Percentiles rank a stretch among this genome's conserved stretches.
Evolutionary conservation across 2,888 invertebrate genomes (phyloP).

Genomic region (Yponomeuta sedellus): DNA sequence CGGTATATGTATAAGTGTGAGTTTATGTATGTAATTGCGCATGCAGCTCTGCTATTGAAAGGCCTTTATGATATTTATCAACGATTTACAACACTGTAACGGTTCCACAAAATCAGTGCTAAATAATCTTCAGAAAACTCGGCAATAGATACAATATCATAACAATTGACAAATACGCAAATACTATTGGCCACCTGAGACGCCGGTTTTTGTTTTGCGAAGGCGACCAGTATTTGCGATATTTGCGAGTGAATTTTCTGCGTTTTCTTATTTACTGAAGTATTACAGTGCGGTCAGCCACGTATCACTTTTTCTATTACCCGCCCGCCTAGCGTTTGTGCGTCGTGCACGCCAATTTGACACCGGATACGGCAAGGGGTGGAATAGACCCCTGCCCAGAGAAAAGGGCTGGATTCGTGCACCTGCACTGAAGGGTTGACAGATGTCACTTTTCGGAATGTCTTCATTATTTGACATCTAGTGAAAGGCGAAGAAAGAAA

Average conservation of each 20-base stretch:
- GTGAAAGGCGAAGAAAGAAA: no score
- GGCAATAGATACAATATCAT: no score
- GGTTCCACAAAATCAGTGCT: no score
- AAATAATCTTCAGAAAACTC: no score
- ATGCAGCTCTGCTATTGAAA: no score
- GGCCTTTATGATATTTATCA: no score
- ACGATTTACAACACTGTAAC: no score
- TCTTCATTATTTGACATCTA: not conserved
- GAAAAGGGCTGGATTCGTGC: not conserved
- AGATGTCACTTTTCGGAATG: not conserved
- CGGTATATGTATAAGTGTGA: no score
- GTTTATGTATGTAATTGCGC: no score
- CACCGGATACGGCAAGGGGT: constrained; percentile 24
- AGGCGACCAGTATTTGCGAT: not conserved
- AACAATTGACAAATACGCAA: no score
- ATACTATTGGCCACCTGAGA: no score
- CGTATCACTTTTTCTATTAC: constrained; percentile 71
- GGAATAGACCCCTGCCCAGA: constrained; percentile 2
- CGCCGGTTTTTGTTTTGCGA: no score
- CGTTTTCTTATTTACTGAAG: constrained; percentile 14
- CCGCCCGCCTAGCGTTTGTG: constrained; percentile 26
- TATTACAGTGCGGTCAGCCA: constrained; percentile 58
- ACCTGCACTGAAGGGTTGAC: not conserved
- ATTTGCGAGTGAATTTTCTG: not conserved
- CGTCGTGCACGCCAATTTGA: constrained; percentile 20